Base-by-base conservation (phyloP, 1,140 invertebrate species). In the Lepidurus arcticus region DNA sequence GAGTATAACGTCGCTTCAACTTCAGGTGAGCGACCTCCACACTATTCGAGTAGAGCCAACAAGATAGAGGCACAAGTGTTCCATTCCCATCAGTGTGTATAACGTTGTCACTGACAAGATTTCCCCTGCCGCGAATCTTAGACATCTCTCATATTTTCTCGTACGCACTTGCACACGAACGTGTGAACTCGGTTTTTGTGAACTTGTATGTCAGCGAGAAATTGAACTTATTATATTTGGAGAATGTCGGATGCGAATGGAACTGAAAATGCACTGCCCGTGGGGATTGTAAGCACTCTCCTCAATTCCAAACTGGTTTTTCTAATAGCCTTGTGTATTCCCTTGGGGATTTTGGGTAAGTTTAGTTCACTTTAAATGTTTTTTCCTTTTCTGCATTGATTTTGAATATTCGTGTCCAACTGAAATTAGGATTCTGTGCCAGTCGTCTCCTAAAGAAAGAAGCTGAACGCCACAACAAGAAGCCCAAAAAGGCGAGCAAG, bases 201-300 rank as follows among this genome's bases (percentile, higher is more conserved):
- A 65, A 7, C n/a, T 13, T 13, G 16, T 65, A 13, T 65, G 16
- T 65, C 13, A 65, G 53, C 53, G 53, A 65, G 21, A 65, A 65
- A 65, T 34, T 34, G 34, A 34, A 7, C 8, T 11, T 65, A 7
- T 65, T 11, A n/a, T 16, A 9, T 65, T 65, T 16, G 53, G 3
- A 65, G 53, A 34, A 65, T 65, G 53, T 65, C 53, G 16, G 53
- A 65, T 13, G n/a, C 21, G 53, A 65, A 65, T 65, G 53, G 53
- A 65, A 65, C 53, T 65, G 53, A 65, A 65, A 65, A 65, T 65
- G 21, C 53, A n/a, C n/a, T 65, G 9, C 53, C 53, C 13, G 53
- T 65, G 53, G 53, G 53, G 53, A 65, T 65, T 65, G 53, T 65
- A 13, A 65, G 53, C 53, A 65, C 53, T 65, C 53, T 65, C 53